These are phyloP conservation scores for Lasioglossum pauxillum DNA, from an alignment of 2,888 invertebrate species.

Conservation along the genomic window DNA sequence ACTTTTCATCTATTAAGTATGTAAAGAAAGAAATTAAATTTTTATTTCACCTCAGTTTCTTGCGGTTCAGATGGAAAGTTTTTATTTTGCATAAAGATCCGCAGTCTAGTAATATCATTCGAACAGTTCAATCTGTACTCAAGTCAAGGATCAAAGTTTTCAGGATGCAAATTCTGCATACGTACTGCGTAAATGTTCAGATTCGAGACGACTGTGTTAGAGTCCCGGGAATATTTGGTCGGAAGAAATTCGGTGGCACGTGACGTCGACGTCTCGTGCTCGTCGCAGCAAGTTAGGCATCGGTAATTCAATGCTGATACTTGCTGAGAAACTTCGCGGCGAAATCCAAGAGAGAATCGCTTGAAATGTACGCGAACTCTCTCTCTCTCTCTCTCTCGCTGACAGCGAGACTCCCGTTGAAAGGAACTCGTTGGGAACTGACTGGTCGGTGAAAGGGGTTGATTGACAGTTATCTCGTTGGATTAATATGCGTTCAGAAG, in stretches of 20 bases:
- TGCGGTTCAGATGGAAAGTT: too few relatives aligned
- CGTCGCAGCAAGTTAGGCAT: background rate
- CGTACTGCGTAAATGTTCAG: background rate
- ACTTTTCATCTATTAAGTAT: too few relatives aligned
- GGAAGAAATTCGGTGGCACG: constrained; percentile 16
- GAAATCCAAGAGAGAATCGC: background rate
- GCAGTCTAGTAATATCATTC: too few relatives aligned
- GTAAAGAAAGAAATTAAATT: too few relatives aligned
- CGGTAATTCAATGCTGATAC: background rate
- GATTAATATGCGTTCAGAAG: background rate
- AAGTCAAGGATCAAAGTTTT: background rate
- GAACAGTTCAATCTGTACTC: too few relatives aligned
- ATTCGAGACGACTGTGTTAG: background rate
- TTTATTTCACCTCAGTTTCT: too few relatives aligned
- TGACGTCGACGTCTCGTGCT: background rate
- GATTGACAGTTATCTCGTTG: background rate
- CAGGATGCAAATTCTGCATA: background rate
- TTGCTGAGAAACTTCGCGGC: background rate
- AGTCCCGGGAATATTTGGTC: constrained; percentile 14
- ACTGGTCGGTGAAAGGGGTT: background rate
- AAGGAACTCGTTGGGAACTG: constrained; percentile 9
- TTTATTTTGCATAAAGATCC: too few relatives aligned
- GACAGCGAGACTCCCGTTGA: constrained; percentile 10
- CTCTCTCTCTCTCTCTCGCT: background rate
- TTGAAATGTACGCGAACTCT: background rate